Conservation (phyloP, 2,888 invertebrate species). For the Platynereis dumerilii region DNA sequence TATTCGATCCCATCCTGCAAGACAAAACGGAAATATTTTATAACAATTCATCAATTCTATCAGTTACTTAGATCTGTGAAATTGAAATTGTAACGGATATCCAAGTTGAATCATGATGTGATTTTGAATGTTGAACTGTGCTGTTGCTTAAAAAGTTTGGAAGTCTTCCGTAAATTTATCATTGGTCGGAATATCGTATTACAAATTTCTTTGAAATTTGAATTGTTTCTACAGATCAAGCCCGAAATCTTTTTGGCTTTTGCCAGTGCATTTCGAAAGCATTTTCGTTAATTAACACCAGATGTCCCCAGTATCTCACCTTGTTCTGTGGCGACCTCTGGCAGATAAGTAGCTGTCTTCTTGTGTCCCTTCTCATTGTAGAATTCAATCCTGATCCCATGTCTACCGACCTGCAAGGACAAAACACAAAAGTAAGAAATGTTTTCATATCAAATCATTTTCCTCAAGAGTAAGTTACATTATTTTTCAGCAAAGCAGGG, state of each 20-base stretch:
- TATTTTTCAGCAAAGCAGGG: too few species aligned
- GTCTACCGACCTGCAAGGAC: conserved; percentile 73
- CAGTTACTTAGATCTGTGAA: too few species aligned
- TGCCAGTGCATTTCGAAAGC: too few species aligned
- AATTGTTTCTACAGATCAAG: too few species aligned
- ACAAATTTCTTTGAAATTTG: too few species aligned
- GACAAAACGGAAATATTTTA: neutral
- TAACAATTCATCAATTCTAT: neutral
- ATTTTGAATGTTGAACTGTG: too few species aligned
- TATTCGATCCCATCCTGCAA: conserved; percentile 94
- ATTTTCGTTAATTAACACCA: conserved; percentile 5
- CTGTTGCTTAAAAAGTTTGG: too few species aligned
- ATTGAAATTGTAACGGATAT: too few species aligned
- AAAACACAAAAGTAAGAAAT: neutral
- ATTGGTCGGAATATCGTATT: too few species aligned
- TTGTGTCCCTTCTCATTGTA: conserved; percentile 89
- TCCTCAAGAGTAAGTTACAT: neutral
- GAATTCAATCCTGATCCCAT: conserved; percentile 98
- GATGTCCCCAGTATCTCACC: conserved; percentile 70
- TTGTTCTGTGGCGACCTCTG: conserved; percentile 97
- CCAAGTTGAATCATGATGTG: too few species aligned
- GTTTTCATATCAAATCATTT: neutral
- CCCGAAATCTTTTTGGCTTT: too few species aligned
- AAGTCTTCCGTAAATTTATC: too few species aligned
- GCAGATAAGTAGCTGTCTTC: conserved; percentile 96